phyloP scores from a whole-genome alignment of 2,797 vertebrate species.

The Neosilurus mollespiculum region DNA sequence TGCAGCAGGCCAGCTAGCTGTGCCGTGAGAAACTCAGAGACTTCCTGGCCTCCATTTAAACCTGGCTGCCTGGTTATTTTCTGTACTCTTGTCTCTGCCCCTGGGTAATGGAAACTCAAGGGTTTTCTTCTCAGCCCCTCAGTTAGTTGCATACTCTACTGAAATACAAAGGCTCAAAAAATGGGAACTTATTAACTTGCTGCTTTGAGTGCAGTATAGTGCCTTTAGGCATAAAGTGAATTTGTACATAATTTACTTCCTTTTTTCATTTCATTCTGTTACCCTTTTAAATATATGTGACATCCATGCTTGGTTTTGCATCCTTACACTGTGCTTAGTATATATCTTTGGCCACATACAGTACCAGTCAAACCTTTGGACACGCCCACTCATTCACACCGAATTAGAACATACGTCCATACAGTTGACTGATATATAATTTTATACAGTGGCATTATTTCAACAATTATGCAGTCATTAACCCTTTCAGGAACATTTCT shows the following conservation, averaged over 20 bases:
- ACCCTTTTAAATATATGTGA: not conserved
- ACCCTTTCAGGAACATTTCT: constrained; percentile 44
- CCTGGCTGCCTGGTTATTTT: constrained; percentile 34
- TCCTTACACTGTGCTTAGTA: not conserved
- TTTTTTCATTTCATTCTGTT: not conserved
- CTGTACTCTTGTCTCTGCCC: not conserved
- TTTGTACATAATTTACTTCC: constrained; percentile 9
- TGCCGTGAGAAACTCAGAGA: constrained; percentile 59
- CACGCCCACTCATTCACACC: no score
- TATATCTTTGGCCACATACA: not conserved
- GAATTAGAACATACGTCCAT: no score
- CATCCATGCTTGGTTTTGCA: not conserved
- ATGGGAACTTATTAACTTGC: not conserved
- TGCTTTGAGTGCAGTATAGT: not conserved
- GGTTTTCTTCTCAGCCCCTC: constrained; percentile 1
- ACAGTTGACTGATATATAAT: not conserved
- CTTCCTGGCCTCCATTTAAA: constrained; percentile 50
- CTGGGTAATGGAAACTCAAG: constrained; percentile 24
- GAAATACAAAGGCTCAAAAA: not conserved
- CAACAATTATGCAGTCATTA: constrained; percentile 40
- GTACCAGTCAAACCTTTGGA: no score
- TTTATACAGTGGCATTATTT: constrained; percentile 4
- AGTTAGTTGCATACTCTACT: constrained; percentile 8
- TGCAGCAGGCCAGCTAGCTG: constrained; percentile 44
- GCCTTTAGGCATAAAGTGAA: not conserved